These are phyloP conservation scores for Nicator chloris DNA, from an alignment of 2,113 vertebrate genomes.

Conservation along the genomic window DNA sequence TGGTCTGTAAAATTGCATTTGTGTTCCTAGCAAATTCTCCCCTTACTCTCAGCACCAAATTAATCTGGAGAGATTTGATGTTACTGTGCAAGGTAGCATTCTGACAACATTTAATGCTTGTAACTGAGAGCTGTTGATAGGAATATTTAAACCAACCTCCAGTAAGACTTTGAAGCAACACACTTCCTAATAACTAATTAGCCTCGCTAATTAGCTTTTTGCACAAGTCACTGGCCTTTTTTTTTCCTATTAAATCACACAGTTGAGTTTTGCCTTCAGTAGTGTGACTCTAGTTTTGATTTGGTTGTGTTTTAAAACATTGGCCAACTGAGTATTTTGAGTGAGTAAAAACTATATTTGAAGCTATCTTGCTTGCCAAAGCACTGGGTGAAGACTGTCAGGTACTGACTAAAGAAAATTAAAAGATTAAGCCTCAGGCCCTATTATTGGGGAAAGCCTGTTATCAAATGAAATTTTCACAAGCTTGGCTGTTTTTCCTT, in stretches of 20 bases:
- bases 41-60: neutral
- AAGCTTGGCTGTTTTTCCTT: neutral
- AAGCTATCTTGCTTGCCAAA: neutral
- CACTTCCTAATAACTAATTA: neutral
- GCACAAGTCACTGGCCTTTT: neutral
- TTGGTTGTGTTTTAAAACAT: neutral
- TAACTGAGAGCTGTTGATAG: neutral
- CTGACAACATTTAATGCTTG: neutral
- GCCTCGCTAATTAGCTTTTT: neutral
- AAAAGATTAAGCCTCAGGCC: neutral
- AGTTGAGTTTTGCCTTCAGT: neutral
- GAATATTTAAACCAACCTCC: neutral
- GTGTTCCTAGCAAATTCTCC: neutral
- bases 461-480: neutral
- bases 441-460: neutral
- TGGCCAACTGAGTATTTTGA: neutral
- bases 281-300: neutral
- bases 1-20: neutral
- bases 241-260: neutral
- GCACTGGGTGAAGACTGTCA: neutral
- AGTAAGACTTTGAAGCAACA: neutral
- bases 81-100: neutral
- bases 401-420: neutral
- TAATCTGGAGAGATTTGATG: neutral
- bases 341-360: neutral